Evolutionary conservation across 2,113 vertebrate species (phyloP).

Genomic region (Junco hyemalis): DNA sequence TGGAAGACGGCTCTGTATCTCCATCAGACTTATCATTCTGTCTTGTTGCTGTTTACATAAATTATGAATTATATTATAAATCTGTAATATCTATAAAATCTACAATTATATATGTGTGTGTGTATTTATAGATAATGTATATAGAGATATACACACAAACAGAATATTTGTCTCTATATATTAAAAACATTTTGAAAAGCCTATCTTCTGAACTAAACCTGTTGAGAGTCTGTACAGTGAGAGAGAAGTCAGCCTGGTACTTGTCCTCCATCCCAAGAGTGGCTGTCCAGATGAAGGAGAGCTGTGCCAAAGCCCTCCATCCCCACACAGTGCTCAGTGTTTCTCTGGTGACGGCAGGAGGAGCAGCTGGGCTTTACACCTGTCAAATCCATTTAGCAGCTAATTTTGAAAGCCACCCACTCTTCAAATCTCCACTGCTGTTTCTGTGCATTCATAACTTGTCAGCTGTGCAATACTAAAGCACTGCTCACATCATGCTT

Average conservation of each 20-base stretch:
- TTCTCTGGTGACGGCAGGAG: neutral
- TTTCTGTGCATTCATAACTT: constrained; percentile 46
- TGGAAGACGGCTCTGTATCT: neutral
- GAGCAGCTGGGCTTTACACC: constrained; percentile 54
- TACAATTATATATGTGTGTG: neutral
- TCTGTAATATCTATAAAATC: neutral
- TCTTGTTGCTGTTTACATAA: neutral
- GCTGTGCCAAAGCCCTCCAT: neutral
- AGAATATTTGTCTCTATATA: neutral
- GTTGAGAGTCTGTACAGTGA: neutral
- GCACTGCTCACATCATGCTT: constrained; percentile 10
- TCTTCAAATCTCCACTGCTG: constrained; percentile 42
- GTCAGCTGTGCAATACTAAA: constrained; percentile 17
- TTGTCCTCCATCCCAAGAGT: neutral
- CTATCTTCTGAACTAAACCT: neutral
- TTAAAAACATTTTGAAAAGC: neutral
- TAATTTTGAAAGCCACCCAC: constrained; percentile 24
- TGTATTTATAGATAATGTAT: neutral
- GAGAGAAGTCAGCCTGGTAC: neutral
- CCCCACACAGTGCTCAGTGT: neutral
- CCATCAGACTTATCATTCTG: neutral
- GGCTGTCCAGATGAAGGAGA: neutral
- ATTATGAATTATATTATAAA: neutral
- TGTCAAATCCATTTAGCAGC: constrained; percentile 46
- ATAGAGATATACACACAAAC: neutral